Percentiles rank a stretch among this genome's conserved stretches.
Conservation (phyloP, 2,888 invertebrate genomes). For the Gisinianus flammeolus region DNA sequence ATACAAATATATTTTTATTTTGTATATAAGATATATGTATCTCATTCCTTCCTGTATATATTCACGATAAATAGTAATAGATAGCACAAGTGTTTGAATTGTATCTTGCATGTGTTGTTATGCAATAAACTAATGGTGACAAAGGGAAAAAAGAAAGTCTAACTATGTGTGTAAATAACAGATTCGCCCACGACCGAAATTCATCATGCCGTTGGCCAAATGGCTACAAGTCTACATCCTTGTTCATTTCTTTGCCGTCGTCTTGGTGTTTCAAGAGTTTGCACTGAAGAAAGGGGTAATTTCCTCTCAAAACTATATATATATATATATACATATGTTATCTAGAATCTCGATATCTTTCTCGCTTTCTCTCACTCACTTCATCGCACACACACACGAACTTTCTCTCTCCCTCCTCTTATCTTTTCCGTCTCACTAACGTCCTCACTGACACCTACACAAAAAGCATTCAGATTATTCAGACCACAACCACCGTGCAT, state of each 20-base stretch:
- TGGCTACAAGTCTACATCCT: conserved; percentile 75
- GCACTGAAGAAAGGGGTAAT: conserved; percentile 70
- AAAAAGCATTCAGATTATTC: no score
- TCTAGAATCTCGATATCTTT: neutral
- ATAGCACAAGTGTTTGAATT: no score
- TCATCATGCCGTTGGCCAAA: conserved; percentile 70
- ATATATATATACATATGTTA: no score
- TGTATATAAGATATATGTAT: no score
- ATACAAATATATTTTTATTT: no score
- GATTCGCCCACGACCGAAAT: conserved; percentile 72
- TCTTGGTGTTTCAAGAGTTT: conserved; percentile 73
- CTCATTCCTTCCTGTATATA: no score
- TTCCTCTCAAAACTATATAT: conserved; percentile 41
- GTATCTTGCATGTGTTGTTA: neutral
- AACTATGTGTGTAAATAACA: conserved; percentile 60
- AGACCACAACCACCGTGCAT: no score
- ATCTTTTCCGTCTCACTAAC: neutral
- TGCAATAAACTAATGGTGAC: neutral
- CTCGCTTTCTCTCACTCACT: neutral
- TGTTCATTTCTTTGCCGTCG: conserved; percentile 71
- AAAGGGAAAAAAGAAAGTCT: neutral
- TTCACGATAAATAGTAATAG: no score
- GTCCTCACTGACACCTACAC: conserved; percentile 1
- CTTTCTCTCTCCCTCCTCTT: neutral
- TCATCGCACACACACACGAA: no score